phyloP scores from a whole-genome alignment of 2,888 invertebrate genomes.

The Drosophila vallismaia region DNA sequence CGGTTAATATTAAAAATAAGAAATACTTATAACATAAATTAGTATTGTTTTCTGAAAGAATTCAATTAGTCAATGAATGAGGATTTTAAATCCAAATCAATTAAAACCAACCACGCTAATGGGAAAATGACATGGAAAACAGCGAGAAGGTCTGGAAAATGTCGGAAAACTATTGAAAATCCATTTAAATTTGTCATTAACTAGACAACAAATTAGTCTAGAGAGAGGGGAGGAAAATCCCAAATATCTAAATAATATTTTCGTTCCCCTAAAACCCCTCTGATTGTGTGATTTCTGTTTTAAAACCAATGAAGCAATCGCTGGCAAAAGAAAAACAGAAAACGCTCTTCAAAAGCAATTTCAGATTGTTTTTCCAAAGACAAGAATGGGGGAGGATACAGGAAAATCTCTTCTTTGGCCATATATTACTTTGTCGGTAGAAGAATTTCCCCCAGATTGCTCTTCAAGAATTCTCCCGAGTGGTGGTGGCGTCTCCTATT shows the following conservation, averaged over 20 bases:
- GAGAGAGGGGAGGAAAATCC: background rate
- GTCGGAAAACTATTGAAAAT: conserved; percentile 30
- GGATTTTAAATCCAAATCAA: conserved; percentile 4
- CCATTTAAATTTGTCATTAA: conserved; percentile 44
- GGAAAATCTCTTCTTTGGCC: conserved; percentile 34
- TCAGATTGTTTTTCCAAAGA: conserved; percentile 56
- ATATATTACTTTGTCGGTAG: conserved; percentile 28
- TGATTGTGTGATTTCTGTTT: too few species aligned
- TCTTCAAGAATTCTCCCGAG: conserved; percentile 40
- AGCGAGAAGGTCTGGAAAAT: conserved; percentile 16
- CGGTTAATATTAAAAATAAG: background rate
- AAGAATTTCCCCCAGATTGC: conserved; percentile 43
- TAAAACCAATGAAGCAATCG: conserved; percentile 57
- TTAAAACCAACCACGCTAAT: conserved; percentile 2
- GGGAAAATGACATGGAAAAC: conserved; percentile 17
- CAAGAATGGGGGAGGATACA: conserved; percentile 10
- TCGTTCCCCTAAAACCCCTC: background rate
- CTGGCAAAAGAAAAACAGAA: conserved; percentile 25
- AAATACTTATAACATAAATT: background rate
- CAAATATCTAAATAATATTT: conserved; percentile 1
- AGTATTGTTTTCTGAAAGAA: conserved; percentile 1
- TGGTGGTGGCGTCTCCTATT: conserved; percentile 53
- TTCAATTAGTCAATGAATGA: conserved; percentile 5
- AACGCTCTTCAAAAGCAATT: conserved; percentile 71
- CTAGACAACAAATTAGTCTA: background rate